Evolutionary conservation across 2,797 vertebrate genomes (phyloP).

Genomic region (Sternarchorhynchus goeldii): DNA sequence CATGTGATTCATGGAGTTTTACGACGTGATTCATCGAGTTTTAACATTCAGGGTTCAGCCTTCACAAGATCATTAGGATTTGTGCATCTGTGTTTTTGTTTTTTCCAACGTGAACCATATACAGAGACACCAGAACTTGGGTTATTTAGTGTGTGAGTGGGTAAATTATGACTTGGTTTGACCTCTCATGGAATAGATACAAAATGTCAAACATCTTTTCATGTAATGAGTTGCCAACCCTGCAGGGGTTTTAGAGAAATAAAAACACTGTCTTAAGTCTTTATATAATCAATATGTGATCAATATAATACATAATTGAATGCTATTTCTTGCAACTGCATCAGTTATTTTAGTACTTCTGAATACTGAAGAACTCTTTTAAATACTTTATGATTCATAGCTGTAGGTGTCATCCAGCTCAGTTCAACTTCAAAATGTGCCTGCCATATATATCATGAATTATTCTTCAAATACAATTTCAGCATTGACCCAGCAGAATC

Average conservation of each 20-base stretch:
- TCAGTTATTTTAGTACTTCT: constrained; percentile 9
- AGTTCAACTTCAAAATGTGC: constrained; percentile 18
- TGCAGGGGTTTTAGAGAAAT: background rate
- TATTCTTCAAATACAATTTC: constrained; percentile 41
- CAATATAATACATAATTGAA: constrained; percentile 6
- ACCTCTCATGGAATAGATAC: constrained; percentile 25
- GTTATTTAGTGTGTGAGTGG: constrained; percentile 25
- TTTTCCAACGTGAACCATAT: constrained; percentile 19
- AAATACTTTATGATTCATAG: constrained; percentile 43
- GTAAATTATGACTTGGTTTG: constrained; percentile 15
- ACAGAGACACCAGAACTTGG: constrained; percentile 11
- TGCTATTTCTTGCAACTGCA: background rate
- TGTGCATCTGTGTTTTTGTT: background rate
- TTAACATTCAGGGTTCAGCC: constrained; percentile 51
- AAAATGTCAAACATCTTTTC: constrained; percentile 38
- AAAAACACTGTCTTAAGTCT: constrained; percentile 17
- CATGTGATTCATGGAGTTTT: background rate
- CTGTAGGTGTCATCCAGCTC: constrained; percentile 28
- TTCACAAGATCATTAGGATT: constrained; percentile 50
- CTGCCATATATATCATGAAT: constrained; percentile 40
- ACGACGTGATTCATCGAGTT: background rate
- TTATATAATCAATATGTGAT: background rate
- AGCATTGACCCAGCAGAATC: constrained; percentile 11
- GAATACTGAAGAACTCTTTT: constrained; percentile 8
- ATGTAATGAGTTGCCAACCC: background rate